phyloP scores from a whole-genome alignment of 2,888 invertebrate genomes.

The Drosophila longiperda region DNA sequence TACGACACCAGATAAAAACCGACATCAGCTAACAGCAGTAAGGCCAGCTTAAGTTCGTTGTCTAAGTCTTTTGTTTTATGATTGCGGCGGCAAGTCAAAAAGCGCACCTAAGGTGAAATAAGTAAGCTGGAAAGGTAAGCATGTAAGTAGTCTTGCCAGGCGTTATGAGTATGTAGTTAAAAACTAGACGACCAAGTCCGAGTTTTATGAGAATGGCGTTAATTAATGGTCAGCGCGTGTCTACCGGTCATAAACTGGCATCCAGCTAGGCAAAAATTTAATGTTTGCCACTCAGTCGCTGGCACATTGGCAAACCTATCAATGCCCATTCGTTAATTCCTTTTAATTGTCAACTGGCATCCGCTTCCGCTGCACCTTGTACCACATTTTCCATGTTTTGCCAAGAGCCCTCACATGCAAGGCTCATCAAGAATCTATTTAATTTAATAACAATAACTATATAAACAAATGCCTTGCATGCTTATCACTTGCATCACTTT shows the following conservation, averaged over 20 bases:
- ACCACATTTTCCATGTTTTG: slow-evolving; percentile 29
- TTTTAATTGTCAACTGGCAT: slow-evolving; percentile 57
- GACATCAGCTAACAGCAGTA: slow-evolving; percentile 10
- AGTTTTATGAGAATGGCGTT: slow-evolving; percentile 44
- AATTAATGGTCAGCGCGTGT: slow-evolving; percentile 64
- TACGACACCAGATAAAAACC: slow-evolving; percentile 27
- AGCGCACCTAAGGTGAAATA: slow-evolving; percentile 20
- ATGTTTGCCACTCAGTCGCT: slow-evolving; percentile 26
- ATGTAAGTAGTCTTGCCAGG: slow-evolving; percentile 29
- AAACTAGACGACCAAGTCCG: slow-evolving; percentile 35
- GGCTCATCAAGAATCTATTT: slow-evolving; percentile 52
- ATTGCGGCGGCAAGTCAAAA: slow-evolving; percentile 38
- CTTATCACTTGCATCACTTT: slow-evolving; percentile 49
- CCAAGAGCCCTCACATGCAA: slow-evolving; percentile 39
- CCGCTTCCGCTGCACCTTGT: slow-evolving; percentile 76
- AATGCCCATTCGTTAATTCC: slow-evolving; percentile 37
- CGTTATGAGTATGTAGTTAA: slow-evolving; percentile 40
- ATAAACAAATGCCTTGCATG: slow-evolving; percentile 26
- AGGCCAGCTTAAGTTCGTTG: slow-evolving; percentile 58
- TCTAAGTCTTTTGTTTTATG: slow-evolving; percentile 74
- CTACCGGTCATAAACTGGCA: slow-evolving; percentile 55
- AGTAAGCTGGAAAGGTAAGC: slow-evolving; percentile 5
- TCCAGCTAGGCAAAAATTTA: slow-evolving; percentile 54
- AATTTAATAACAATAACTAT: slow-evolving; percentile 41
- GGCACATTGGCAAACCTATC: slow-evolving; percentile 26